A percentile compares a stretch with the other conserved stretches of the same genome.
These are phyloP conservation scores for Chaunax sp. DNA, from an alignment of 2,797 vertebrate genomes.

Conservation along the genomic window DNA sequence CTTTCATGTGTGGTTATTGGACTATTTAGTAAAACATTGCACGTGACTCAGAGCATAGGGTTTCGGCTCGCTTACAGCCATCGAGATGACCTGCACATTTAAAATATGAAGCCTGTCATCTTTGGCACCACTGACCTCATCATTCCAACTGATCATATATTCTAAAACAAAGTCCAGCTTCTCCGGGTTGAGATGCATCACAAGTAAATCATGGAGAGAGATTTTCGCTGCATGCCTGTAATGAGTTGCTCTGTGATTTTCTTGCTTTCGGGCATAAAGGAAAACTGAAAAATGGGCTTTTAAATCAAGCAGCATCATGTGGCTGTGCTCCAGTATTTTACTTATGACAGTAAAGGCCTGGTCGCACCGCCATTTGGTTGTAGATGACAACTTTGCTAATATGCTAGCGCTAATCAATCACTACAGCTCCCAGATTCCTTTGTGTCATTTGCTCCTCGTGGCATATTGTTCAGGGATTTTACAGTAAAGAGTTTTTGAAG, in stretches of 20 bases:
- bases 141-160: neutral
- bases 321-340: neutral
- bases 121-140: neutral
- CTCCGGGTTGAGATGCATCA: neutral
- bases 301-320: neutral
- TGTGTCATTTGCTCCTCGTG: neutral
- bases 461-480: too few species aligned
- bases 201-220: neutral
- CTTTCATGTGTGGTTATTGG: slow-evolving; percentile 14
- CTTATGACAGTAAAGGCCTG: neutral
- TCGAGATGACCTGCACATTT: neutral
- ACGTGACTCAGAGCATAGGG: slow-evolving; percentile 37
- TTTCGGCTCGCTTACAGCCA: slow-evolving; percentile 2
- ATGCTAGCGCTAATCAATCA: neutral
- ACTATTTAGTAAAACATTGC: slow-evolving; percentile 32
- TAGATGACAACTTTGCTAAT: neutral
- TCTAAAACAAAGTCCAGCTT: neutral
- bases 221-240: neutral
- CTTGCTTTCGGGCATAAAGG: neutral
- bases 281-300: neutral
- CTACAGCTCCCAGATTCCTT: too few species aligned
- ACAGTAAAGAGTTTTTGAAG: too few species aligned
- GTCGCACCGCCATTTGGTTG: neutral
- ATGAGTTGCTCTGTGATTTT: too few species aligned
- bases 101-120: neutral